Evolutionary conservation across 1,140 invertebrate genomes (phyloP).

Genomic region (Drosophila sulfurigaster): DNA sequence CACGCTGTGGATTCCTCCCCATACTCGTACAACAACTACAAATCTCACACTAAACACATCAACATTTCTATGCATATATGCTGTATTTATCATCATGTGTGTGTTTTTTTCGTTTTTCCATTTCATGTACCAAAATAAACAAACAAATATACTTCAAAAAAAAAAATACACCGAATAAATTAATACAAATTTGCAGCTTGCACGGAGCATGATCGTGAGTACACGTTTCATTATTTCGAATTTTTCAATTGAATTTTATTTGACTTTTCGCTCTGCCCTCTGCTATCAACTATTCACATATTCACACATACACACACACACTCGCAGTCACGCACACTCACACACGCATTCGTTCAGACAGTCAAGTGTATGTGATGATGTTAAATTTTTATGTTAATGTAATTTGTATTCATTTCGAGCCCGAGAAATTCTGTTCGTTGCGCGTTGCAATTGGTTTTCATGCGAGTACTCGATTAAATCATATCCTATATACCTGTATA

Average conservation of each 20-base stretch:
- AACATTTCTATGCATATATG: slow-evolving; percentile 48
- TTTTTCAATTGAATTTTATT: slow-evolving; percentile 65
- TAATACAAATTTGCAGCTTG: slow-evolving; percentile 87
- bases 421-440: slow-evolving; percentile 20
- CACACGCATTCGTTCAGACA: slow-evolving; percentile 22
- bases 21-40: slow-evolving; percentile 33
- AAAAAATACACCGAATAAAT: slow-evolving; percentile 33
- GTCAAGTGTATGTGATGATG: slow-evolving; percentile 65
- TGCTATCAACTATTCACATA: slow-evolving; percentile 57
- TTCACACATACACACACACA: slow-evolving; percentile 18
- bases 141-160: slow-evolving; percentile 58
- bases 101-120: slow-evolving; percentile 71
- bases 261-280: slow-evolving; percentile 34
- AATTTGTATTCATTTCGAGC: slow-evolving; percentile 49
- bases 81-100: slow-evolving; percentile 76
- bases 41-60: slow-evolving; percentile 20
- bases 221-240: slow-evolving; percentile 85
- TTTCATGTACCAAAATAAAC: slow-evolving; percentile 85
- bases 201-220: slow-evolving; percentile 94
- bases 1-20: slow-evolving; percentile 37
- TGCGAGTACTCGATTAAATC: slow-evolving; percentile 37
- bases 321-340: slow-evolving; percentile 15
- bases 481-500: slow-evolving; percentile 24
- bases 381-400: slow-evolving; percentile 81
- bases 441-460: slow-evolving; percentile 35